Conservation (phyloP, 2,113 vertebrate species). For the Platanista minor region DNA sequence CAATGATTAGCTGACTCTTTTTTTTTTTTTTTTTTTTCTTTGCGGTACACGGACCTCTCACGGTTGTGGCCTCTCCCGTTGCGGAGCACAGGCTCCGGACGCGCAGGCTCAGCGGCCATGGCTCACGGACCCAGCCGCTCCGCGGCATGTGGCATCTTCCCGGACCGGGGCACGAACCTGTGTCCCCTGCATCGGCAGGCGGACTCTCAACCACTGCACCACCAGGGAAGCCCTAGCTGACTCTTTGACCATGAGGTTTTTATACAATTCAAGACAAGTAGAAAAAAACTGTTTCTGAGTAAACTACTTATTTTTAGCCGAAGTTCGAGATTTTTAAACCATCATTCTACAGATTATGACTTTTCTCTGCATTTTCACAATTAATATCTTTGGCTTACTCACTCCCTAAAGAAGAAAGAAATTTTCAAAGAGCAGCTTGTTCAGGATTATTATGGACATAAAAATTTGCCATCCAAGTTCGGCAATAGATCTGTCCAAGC, state of each 20-base stretch:
- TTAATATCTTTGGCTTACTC: constrained; percentile 12
- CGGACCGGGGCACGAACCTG: too few relatives aligned
- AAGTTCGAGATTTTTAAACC: constrained; percentile 30
- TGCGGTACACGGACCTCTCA: too few relatives aligned
- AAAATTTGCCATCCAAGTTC: not conserved
- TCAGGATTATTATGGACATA: constrained; percentile 7
- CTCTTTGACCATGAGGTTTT: not conserved
- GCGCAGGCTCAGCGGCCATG: too few relatives aligned
- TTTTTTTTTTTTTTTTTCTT: too few relatives aligned
- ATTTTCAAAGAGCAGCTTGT: constrained; percentile 33
- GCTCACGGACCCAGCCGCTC: too few relatives aligned
- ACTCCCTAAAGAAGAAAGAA: not conserved
- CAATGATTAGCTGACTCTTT: not conserved
- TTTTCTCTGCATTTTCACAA: constrained; percentile 41
- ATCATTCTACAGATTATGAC: not conserved
- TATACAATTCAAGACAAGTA: not conserved
- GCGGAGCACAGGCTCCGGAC: too few relatives aligned
- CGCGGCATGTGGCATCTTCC: too few relatives aligned
- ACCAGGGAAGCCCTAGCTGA: too few relatives aligned
- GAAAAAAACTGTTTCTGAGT: not conserved
- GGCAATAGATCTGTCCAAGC: not conserved
- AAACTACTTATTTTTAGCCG: constrained; percentile 8
- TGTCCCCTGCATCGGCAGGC: too few relatives aligned
- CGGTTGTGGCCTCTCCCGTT: too few relatives aligned
- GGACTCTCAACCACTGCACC: too few relatives aligned